Evolutionary conservation across 2,113 vertebrate species (phyloP), one percentile per base, ranked within the genome.

Genomic region (Phainopepla nitens): DNA sequence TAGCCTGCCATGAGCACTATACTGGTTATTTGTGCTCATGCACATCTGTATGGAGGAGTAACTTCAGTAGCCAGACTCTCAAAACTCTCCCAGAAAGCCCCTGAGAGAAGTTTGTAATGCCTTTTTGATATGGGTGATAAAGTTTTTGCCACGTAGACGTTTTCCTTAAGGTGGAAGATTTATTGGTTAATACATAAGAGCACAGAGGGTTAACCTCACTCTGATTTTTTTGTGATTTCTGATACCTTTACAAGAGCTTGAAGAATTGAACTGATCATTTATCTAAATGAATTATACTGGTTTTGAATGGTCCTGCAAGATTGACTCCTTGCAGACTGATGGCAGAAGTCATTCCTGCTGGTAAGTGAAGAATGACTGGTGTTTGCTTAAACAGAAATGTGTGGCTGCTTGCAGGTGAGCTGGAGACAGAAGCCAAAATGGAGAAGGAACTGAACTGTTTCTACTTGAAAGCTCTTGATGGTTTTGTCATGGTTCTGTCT

Each of bases 401-500:
- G 39, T 89, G 89, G 33, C 68, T 78, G 50, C 65, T 96, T 95
- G 58, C 73, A 99, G 98, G 97, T 96, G 96, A 97, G 89, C 87
- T 97, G 80, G 98, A 98, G 82, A 96, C 98, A 79, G 98, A 98
- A 97, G 98, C 98, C 42, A 99, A 99, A 93, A 97, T 99, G 94
- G 99, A 99, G 93, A 97, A 98, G 42, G 99, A 99, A 92, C 98
- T 99, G 78, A 99, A 99, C 95, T 97, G 98, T 95, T 99, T 99
- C 96, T 99, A 99, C 97, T 97, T 99, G 93, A 99, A 99, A 97
- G 99, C 99, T 75, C 97, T 99, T 82, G 99, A 99, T n/a, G 99
- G 99, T 88, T 99, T 99, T 96, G 99, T 99, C 81, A 98, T 99
- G 99, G 99, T 99, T 96, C 98, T 99, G 51, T 99, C 99, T 12